Base-by-base conservation (phyloP, 2,797 vertebrate genomes). In the Todus mexicanus region DNA sequence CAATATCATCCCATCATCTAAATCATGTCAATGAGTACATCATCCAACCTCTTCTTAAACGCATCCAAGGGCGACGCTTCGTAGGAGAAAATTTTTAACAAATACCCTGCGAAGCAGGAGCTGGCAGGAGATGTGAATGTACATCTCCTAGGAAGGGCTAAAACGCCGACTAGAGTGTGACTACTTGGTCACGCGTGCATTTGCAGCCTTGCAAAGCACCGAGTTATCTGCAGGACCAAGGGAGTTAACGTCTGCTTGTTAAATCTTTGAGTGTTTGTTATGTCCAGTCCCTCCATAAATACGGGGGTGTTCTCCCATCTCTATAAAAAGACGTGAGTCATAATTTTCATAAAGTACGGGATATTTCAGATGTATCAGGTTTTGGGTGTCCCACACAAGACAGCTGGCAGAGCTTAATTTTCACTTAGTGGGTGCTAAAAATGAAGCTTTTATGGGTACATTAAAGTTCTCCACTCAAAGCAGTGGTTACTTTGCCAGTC, bases 371-470 rank as follows among this genome's bases (percentile, higher is more conserved):
- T 81, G 9, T 92, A 84, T 91, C 85, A 63, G 78, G 0, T 91
- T 92, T 87, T 85, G 87, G 63, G 50, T 95, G 93, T 91, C 90
- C 87, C 79, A 96, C 93, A 95, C 83, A 91, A 85, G 87, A 66
- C 90, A 93, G 78, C 91, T 96, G 93, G 63, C 66, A 87, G 59
- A 76, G 59, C 38, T 95, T 93, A 73, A 77, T 87, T 87, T 93
- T 83, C 51, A 63, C 75, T 56, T 33, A 78, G 84, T 71, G 43
- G 14, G 50, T 85, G 71, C 84, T 87, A 92, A 91, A 96, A 87
- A 78, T 53, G 43, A 86, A 70, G 59, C 66, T 51, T 90, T 60
- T 89, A 51, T 75, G 63, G 50, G 40, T 87, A 42, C 48, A 11
- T 71, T 63, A 31, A 72, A 89, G 65, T 91, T 93, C 82, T 38